Evolutionary conservation across 2,888 invertebrate genomes (phyloP).

Genomic region (Trissolcus brochymenae): DNA sequence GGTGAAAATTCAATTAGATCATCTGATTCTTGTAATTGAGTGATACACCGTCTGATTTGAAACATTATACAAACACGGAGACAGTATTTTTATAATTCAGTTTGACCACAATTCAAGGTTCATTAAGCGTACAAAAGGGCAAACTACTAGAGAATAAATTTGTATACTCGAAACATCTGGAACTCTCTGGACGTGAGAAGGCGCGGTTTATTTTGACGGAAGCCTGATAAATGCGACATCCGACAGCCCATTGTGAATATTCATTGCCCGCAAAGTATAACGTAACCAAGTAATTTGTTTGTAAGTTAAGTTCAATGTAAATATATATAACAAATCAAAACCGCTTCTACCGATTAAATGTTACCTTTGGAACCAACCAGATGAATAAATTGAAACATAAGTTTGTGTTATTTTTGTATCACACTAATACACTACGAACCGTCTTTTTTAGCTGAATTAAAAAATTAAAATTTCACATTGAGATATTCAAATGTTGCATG

Average conservation of each 20-base stretch:
- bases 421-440: no score
- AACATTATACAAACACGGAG: no score
- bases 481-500: background rate
- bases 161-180: background rate
- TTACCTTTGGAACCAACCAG: slow-evolving; percentile 24
- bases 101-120: no score
- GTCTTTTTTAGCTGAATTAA: background rate
- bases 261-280: background rate
- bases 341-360: slow-evolving; percentile 22
- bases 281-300: slow-evolving; percentile 5
- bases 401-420: background rate
- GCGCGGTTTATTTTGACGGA: slow-evolving; percentile 3
- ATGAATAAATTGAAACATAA: slow-evolving; percentile 22
- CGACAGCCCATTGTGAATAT: slow-evolving; percentile 7
- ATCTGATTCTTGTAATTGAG: no score
- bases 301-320: slow-evolving; percentile 27
- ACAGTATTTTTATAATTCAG: no score
- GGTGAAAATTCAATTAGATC: no score
- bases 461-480: background rate
- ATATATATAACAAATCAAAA: slow-evolving; percentile 26
- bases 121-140: no score
- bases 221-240: background rate
- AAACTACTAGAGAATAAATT: no score
- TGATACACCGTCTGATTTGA: no score
- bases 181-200: background rate